Percentiles rank a stretch among this genome's conserved stretches.
These are phyloP conservation scores for Achroia grisella DNA, from an alignment of 1,140 invertebrate species.

Conservation along the genomic window DNA sequence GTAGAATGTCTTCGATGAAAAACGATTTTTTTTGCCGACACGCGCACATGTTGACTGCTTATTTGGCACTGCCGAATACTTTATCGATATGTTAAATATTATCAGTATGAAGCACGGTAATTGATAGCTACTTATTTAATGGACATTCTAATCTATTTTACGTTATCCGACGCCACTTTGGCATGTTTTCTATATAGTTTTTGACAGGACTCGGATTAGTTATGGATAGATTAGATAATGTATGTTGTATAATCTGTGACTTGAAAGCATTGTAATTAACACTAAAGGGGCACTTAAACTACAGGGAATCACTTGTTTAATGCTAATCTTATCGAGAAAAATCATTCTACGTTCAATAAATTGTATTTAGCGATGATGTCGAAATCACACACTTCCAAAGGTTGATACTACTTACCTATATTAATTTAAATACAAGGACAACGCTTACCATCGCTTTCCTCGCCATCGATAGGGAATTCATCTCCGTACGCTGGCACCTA, in stretches of 20 bases:
- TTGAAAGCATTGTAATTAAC: constrained; percentile 3
- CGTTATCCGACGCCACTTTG: constrained; percentile 2
- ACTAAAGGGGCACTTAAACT: background rate
- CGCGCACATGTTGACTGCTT: constrained; percentile 52
- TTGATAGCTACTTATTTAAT: constrained; percentile 68
- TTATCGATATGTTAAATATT: constrained; percentile 40
- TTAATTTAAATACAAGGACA: too few species aligned
- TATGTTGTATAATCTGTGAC: background rate
- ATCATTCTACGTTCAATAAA: too few species aligned
- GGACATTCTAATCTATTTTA: constrained; percentile 51
- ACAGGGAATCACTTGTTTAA: too few species aligned
- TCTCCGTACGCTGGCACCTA: too few species aligned
- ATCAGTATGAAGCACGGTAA: constrained; percentile 43
- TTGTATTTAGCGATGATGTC: too few species aligned
- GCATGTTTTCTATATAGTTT: constrained; percentile 2
- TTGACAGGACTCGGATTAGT: constrained; percentile 1
- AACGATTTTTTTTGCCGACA: constrained; percentile 59
- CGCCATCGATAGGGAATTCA: too few species aligned
- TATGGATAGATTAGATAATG: constrained; percentile 1
- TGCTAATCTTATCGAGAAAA: too few species aligned
- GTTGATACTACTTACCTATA: too few species aligned
- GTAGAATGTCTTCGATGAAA: constrained; percentile 59
- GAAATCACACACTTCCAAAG: too few species aligned
- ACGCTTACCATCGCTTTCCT: too few species aligned
- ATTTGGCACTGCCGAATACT: constrained; percentile 47